Evolutionary conservation across 2,797 vertebrate species (phyloP).

Genomic region (Myripristis murdjan): DNA sequence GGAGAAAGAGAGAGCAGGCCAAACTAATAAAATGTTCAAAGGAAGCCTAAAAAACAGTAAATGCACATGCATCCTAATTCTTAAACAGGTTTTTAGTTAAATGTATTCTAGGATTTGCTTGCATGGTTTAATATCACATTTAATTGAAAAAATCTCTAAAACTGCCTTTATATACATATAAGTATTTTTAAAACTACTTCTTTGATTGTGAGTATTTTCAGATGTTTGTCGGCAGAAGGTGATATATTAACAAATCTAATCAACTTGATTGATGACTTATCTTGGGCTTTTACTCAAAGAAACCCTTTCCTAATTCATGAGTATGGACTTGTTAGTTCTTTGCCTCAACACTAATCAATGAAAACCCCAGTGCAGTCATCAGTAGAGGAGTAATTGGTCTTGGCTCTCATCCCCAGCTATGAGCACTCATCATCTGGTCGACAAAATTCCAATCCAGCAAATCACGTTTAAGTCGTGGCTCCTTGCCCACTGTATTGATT

Average conservation of each 20-base stretch:
- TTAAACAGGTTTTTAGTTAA: too few species aligned
- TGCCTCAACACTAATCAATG: constrained; percentile 30
- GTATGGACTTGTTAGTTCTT: constrained; percentile 12
- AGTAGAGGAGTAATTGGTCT: constrained; percentile 9
- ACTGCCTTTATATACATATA: too few species aligned
- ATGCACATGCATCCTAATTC: too few species aligned
- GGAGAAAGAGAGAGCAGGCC: too few species aligned
- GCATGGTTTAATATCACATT: too few species aligned
- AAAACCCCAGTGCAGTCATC: not conserved
- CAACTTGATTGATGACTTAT: constrained; percentile 9
- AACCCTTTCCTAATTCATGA: constrained; percentile 4
- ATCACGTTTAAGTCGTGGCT: not conserved
- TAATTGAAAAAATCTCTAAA: too few species aligned
- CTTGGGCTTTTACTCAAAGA: constrained; percentile 3
- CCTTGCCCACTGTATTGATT: constrained; percentile 1
- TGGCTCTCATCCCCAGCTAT: not conserved
- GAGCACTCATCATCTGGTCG: not conserved
- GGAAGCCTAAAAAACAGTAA: too few species aligned
- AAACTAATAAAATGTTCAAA: too few species aligned
- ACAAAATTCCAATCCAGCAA: constrained; percentile 18
- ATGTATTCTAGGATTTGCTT: too few species aligned
- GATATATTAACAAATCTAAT: constrained; percentile 11
- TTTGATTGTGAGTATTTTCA: not conserved
- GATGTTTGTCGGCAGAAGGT: not conserved
- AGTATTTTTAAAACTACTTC: not conserved